Conservation (phyloP, 2,888 invertebrate species). For the Agrochola litura region DNA sequence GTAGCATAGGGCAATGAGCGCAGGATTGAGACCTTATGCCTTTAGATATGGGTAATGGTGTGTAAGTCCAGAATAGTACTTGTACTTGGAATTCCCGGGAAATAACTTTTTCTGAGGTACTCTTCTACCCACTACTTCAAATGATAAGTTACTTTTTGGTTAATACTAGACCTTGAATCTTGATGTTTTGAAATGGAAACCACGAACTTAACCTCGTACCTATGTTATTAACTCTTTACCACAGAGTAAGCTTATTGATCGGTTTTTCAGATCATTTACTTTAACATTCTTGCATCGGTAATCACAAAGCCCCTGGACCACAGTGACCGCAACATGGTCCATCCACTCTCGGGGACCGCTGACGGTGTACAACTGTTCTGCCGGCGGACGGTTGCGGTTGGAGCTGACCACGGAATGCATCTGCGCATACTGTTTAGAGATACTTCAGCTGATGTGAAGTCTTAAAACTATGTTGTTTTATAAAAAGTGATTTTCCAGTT, state of each 20-base stretch:
- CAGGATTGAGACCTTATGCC: constrained; percentile 43
- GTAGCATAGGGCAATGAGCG: constrained; percentile 3
- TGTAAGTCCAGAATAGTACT: neutral
- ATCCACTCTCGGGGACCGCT: constrained; percentile 8
- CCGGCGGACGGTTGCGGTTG: constrained; percentile 32
- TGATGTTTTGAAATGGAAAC: neutral
- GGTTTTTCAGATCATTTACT: constrained; percentile 19
- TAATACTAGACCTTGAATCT: neutral
- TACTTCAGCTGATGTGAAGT: neutral
- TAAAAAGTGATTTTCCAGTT: neutral
- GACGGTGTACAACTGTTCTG: constrained; percentile 22
- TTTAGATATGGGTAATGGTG: neutral
- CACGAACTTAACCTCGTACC: neutral
- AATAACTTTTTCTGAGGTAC: neutral
- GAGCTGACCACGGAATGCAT: constrained; percentile 35
- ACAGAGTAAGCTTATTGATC: constrained; percentile 28
- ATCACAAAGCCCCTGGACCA: constrained; percentile 5
- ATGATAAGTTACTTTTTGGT: neutral
- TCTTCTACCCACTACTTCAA: neutral
- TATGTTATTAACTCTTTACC: constrained; percentile 7
- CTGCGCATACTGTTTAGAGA: constrained; percentile 36
- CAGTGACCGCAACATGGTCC: constrained; percentile 45
- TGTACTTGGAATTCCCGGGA: no score
- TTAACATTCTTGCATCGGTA: constrained; percentile 1
- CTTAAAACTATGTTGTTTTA: neutral